Percentiles rank a stretch among this genome's conserved stretches.
Conservation (phyloP, 2,113 vertebrate species). For the Chloroceryle aenea region DNA sequence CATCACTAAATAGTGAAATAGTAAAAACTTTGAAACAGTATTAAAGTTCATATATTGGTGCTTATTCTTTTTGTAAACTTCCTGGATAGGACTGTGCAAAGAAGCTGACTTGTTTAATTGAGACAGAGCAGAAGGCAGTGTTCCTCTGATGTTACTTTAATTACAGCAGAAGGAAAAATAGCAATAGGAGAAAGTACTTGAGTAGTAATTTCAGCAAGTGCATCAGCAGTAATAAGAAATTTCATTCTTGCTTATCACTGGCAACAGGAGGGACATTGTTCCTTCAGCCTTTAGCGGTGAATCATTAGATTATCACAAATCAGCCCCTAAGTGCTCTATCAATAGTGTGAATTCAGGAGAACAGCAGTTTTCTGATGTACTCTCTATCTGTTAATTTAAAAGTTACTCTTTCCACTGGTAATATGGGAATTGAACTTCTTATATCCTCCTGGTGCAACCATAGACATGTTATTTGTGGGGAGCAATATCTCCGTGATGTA, state of each 20-base stretch:
- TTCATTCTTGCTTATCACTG: slow-evolving; percentile 22
- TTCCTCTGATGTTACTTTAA: slow-evolving; percentile 38
- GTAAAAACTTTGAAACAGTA: not conserved
- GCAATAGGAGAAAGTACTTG: not conserved
- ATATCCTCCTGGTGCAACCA: not conserved
- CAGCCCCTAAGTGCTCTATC: not conserved
- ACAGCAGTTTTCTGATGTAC: not conserved
- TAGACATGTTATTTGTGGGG: not conserved
- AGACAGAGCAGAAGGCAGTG: not conserved
- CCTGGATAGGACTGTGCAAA: not conserved
- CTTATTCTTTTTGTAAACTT: not conserved
- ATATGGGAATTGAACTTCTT: not conserved
- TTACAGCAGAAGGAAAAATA: slow-evolving; percentile 40
- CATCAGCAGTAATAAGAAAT: slow-evolving; percentile 3
- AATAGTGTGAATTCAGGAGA: not conserved
- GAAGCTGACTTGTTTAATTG: slow-evolving; percentile 16
- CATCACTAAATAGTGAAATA: not conserved
- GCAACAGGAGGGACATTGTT: slow-evolving; percentile 14
- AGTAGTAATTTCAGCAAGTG: slow-evolving; percentile 49
- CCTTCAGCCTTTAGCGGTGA: slow-evolving; percentile 20
- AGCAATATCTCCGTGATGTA: not conserved
- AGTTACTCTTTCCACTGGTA: not conserved
- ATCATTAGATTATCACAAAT: slow-evolving; percentile 21
- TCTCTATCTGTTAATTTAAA: not conserved
- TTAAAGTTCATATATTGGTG: not conserved